Percentiles rank a stretch among this genome's conserved stretches.
Evolutionary conservation across 2,113 vertebrate genomes (phyloP).

Genomic region (Sinocyclocheilus maitianheensis): DNA sequence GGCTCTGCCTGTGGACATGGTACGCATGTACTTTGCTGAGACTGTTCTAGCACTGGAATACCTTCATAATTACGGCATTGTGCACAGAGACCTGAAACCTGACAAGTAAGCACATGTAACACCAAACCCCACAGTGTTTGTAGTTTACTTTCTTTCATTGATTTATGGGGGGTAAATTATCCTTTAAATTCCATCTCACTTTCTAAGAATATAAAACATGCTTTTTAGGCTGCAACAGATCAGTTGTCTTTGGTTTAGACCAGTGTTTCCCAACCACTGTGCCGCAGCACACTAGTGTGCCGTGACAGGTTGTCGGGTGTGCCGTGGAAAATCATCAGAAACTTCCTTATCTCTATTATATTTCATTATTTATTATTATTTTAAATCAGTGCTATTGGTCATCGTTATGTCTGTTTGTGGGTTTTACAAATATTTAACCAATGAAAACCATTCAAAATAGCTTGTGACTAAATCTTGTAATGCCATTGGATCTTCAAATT

Average conservation of each 20-base stretch:
- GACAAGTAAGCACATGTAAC: slow-evolving; percentile 84
- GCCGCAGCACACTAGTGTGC: too few species aligned
- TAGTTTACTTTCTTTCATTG: not conserved
- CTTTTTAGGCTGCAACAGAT: not conserved
- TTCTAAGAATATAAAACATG: not conserved
- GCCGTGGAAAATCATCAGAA: too few species aligned
- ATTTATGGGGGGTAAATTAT: not conserved
- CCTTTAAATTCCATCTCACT: not conserved
- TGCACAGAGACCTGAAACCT: slow-evolving; percentile 97
- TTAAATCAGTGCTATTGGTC: too few species aligned
- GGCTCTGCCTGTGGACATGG: slow-evolving; percentile 94
- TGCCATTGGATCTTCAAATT: too few species aligned
- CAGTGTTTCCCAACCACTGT: too few species aligned
- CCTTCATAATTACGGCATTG: slow-evolving; percentile 96
- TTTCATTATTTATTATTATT: too few species aligned
- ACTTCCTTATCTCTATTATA: too few species aligned
- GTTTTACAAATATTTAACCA: too few species aligned
- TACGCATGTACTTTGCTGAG: slow-evolving; percentile 95
- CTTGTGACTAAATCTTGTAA: too few species aligned
- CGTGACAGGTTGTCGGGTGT: too few species aligned
- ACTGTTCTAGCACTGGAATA: slow-evolving; percentile 94
- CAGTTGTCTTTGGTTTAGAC: not conserved
- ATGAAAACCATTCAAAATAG: too few species aligned
- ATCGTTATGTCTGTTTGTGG: too few species aligned
- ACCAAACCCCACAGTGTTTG: not conserved